A percentile compares a stretch with the other conserved stretches of the same genome.
phyloP scores from a whole-genome alignment of 2,888 invertebrate species.

The Colletes collaris region DNA sequence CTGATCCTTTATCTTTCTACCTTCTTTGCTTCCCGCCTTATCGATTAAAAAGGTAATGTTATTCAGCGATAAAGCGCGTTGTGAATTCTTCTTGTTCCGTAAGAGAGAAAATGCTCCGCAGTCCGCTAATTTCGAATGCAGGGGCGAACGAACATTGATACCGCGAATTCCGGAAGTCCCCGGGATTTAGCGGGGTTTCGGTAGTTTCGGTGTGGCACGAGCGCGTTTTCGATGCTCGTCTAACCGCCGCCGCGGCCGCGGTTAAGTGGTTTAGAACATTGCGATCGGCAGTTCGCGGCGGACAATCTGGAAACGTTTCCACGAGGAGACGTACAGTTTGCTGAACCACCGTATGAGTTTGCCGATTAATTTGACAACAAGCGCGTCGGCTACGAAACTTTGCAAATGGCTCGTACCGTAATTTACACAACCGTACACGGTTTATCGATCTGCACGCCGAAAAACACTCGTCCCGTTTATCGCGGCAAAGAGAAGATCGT shows the following conservation, averaged over 20 bases:
- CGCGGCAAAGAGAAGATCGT: not conserved
- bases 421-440: conserved; percentile 39
- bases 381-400: conserved; percentile 33
- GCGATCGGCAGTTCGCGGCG: conserved; percentile 65
- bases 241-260: conserved; percentile 53
- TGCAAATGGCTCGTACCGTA: conserved; percentile 35
- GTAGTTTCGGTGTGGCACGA: conserved; percentile 47
- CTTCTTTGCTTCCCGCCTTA: too few relatives aligned
- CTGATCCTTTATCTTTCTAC: too few relatives aligned
- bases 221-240: conserved; percentile 58
- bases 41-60: too few relatives aligned
- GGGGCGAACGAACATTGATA: conserved; percentile 60
- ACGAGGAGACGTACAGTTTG: conserved; percentile 53
- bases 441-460: conserved; percentile 32
- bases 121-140: conserved; percentile 62
- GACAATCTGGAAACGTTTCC: conserved; percentile 62
- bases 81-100: too few relatives aligned
- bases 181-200: conserved; percentile 58
- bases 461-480: conserved; percentile 18
- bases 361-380: conserved; percentile 60
- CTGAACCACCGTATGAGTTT: conserved; percentile 53
- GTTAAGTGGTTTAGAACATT: conserved; percentile 67
- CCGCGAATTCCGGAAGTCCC: conserved; percentile 65
- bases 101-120: not conserved
- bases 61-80: not conserved